Evolutionary conservation across 2,888 invertebrate species (phyloP), one percentile per base, ranked within the genome.

Genomic region (Cryptocheilus praepositus): DNA sequence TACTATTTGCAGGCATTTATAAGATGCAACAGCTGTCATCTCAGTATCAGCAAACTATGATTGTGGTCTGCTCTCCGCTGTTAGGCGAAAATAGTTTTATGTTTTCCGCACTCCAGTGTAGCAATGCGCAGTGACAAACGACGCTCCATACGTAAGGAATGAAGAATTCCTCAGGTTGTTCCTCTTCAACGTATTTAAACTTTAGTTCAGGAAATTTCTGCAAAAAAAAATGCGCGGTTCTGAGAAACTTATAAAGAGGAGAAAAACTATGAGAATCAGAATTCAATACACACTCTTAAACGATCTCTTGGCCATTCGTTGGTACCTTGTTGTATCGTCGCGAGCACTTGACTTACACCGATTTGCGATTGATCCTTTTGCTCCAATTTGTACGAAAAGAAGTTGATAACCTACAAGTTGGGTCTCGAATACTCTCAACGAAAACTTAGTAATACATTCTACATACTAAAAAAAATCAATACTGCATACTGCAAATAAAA

Each of bases 161-260:
- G 91, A 99, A 99, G 91, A 99, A 99, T 85, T 99, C 98, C 88
- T 99, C 99, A 0, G 99, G 99, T 66, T 96, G 94, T 76, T 99
- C 99, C 89, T 99, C 99, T 89, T 99, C 99, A 0, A 99, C 99
- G 87, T 99, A 99, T 77, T 98, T 97, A 90, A 99, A 99, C 89
- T 98, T 99, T 55, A 99, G 90, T 84, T 99, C 99, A 0, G 99
- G 99, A 89, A 99, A 98, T 94, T 98, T 99, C 96, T 98, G 90
- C 1, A 91, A 89, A 60, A 51, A 11, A 19, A 45, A 0, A 46
- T 19, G 28, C 18, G 3, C 15, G 4, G 13, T 19, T 21, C 28
- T 19, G 4, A 28, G 2, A 45, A 13, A 46, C 11, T 60, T 28
- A 19, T 64, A 11, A 15, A 11, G 44, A 18, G 22, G 7, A 19